Evolutionary conservation across 1,140 invertebrate species (phyloP), one percentile per base, ranked within the genome.

Genomic region (Arion vulgaris): DNA sequence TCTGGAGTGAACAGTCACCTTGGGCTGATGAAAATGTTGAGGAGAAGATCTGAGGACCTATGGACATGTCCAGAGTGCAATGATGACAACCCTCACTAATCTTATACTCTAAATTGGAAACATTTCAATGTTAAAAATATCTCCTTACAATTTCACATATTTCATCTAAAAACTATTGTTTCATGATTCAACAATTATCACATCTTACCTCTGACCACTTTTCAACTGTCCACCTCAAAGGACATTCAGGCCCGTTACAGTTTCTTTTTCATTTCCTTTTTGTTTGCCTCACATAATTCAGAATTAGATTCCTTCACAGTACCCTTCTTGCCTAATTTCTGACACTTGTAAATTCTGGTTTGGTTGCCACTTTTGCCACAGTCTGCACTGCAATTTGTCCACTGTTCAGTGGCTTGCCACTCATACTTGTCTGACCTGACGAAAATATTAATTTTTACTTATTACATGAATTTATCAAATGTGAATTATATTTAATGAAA

Each of bases 181-280:
- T 45, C 41, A 45, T 45, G 41, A 15, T 45, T 45, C 15, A 45
- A 15, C 41, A 5, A 45, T 45, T 45, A 45, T 15, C 15, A n/a
- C n/a, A 7, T 28, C 57, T 57, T n/a, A 85, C 85, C 81, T 86
- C 62, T 49, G 82, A 80, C 91, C 90, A 91, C 15, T 81, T 69
- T n/a, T 76, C 88, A n/a, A 86, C 68, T 28, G 74, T 69, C 92
- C 92, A 92, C 17, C 85, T 71, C n/a, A 82, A 86, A 19, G 76
- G 32, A 49, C 78, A 80, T 1, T 17, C 11, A 39, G 39, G 62
- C 11, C 78, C 78, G 1, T 69, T 19, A 51, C 78, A 80, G 2
- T 4, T 1, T 26, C 41, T 71, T 19, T 17, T 80, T 32, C 45
- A 39, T 32, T 69, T 45, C 28, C 1, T 19, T n/a, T 34, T 28